Evolutionary conservation across 2,797 vertebrate species (phyloP), one percentile per base, ranked within the genome.

Genomic region (Chromobotia macracanthus): DNA sequence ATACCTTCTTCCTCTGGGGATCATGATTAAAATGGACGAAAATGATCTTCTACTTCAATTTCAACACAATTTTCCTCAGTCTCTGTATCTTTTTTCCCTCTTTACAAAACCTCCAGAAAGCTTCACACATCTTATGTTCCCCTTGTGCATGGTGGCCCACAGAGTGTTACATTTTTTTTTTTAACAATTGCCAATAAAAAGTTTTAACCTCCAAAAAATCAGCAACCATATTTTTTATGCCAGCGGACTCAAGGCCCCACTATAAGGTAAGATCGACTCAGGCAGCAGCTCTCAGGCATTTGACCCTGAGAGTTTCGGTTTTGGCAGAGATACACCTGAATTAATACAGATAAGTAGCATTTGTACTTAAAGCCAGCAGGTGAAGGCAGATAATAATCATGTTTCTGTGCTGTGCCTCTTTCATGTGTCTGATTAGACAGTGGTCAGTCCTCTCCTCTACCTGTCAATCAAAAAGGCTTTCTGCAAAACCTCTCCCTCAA

Each of bases 401-500:
- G 46, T 46, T 23, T 55, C 41, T 38, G 65, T 8, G 7, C 46
- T 72, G 21, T 66, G 16, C 18, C 72, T 63, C 15, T 35, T 60
- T 66, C 41, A 41, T 31, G 5, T 51, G 60, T 84, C 72, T 64
- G 81, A 82, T 79, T 73, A 84, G 64, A 76, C n/a, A 44, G 18
- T 61, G 64, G 64, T 56, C 75, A 73, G 55, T 72, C n/a, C 0
- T 28, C 41, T 69, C 58, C 18, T 55, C 23, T 77, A 25, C 67
- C 53, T 55, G 38, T 6, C 35, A 64, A 55, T 60, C 51, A 72
- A 38, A 69, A 3, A 55, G 9, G 35, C 68, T 58, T 71, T 78
- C 65, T 44, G 19, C 46, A 63, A 21, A 66, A 72, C 60, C 28
- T 60, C 67, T 48, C 64, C 7, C 41, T 82, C 51, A 65, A 56